Base-by-base conservation (phyloP, 1,140 invertebrate genomes). In the Drosophila teissieri region DNA sequence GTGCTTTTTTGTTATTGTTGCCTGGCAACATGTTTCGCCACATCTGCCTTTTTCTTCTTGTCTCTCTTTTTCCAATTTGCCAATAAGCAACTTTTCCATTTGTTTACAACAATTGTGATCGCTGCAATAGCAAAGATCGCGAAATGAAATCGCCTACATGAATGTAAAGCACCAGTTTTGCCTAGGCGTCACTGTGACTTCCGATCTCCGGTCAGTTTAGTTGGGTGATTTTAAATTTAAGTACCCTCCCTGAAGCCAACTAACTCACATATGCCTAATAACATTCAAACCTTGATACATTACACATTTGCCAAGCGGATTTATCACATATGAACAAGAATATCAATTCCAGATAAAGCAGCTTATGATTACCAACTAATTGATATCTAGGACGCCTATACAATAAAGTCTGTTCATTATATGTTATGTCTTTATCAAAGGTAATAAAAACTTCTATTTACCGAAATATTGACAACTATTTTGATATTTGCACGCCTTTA, bases 141-240 rank as follows among this genome's bases (percentile, higher is more conserved):
- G 7, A 49, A 40, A 19, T 10, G 22, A 51, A 49, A 40, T 58
- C 63, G 45, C 63, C 63, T 67, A 64, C 63, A 48, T 48, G 14
- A 11, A 31, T 52, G 42, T 34, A 5, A 15, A 40, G 10, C n/a
- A 46, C 34, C 22, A 22, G 31, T n/a, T 52, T 8, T 31, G 31
- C 8, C 8, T 84, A 46, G 81, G 81, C 81, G 81, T 80, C 81
- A 52, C 61, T 65, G 55, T 51, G 76, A 69, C 81, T 80, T 24
- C 27, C 27, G 37, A 69, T 62, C 2, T 31, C 46, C 40, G 34
- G 39, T 44, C 24, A 48, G 42, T 54, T 44, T 24, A 52, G 49
- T 54, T 70, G 48, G 40, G 7, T 19, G 22, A 40, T 55, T 48
- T 31, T 40, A 19, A 37, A 70, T 48, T 34, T 45, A 40, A 65